Conservation (phyloP, 2,888 invertebrate genomes). For the Netelia virgata region DNA sequence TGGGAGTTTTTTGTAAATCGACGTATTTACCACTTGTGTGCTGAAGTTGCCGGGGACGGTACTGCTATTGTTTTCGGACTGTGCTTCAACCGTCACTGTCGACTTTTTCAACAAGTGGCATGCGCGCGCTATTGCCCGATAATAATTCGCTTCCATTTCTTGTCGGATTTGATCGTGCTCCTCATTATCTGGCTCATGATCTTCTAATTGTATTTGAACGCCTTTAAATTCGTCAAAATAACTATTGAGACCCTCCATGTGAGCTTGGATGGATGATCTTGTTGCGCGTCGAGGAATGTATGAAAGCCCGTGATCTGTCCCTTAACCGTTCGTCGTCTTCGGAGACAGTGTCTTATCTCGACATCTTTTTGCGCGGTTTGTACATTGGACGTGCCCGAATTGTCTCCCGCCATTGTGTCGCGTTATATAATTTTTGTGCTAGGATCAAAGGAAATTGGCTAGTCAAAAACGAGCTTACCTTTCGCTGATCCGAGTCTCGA, state of each 20-base stretch:
- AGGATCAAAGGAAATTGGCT: conserved; percentile 17
- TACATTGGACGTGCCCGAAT: neutral
- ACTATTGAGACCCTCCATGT: conserved; percentile 13
- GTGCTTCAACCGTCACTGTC: neutral
- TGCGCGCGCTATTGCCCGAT: conserved; percentile 17
- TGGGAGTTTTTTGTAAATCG: conserved; percentile 33
- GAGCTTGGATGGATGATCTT: conserved; percentile 19
- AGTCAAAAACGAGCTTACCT: conserved; percentile 37
- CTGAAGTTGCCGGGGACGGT: neutral
- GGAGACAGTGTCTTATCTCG: neutral
- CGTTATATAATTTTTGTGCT: neutral
- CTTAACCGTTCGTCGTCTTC: neutral
- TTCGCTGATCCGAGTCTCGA: conserved; percentile 20
- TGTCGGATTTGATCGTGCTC: conserved; percentile 14
- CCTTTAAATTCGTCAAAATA: conserved; percentile 43
- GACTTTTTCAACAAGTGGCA: conserved; percentile 13
- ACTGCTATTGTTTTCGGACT: too few relatives aligned
- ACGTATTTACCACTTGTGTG: neutral
- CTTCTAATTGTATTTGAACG: conserved; percentile 27
- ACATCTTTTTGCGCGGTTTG: neutral
- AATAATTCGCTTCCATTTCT: conserved; percentile 27
- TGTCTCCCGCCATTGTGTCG: neutral
- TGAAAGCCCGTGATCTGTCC: neutral
- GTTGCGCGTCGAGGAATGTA: neutral
- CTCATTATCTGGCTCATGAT: conserved; percentile 16